These are phyloP conservation scores for Drosophila suboccidentalis DNA, from an alignment of 2,888 invertebrate genomes.

Conservation along the genomic window DNA sequence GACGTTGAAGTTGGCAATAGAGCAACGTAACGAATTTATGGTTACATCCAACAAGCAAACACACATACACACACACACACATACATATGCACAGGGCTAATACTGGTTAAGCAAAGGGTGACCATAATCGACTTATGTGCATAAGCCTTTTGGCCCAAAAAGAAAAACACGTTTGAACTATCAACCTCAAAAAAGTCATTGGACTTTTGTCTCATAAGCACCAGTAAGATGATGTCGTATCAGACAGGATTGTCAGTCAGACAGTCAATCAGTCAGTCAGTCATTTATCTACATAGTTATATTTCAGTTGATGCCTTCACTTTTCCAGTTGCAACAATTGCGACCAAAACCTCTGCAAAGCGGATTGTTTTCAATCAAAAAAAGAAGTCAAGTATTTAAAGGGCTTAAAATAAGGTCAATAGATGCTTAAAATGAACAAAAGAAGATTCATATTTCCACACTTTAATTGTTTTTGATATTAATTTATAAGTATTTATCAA, in stretches of 20 bases:
- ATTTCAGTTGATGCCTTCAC: conserved; percentile 30
- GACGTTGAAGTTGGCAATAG: conserved; percentile 39
- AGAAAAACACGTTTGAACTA: conserved; percentile 61
- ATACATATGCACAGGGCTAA: not conserved
- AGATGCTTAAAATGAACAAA: not conserved
- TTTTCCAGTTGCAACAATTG: conserved; percentile 29
- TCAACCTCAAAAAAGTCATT: conserved; percentile 65
- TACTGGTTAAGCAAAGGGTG: conserved; percentile 59
- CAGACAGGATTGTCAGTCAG: conserved; percentile 36
- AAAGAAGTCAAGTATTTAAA: conserved; percentile 4
- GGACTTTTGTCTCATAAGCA: conserved; percentile 36
- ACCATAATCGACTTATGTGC: conserved; percentile 79
- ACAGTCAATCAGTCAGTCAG: conserved; percentile 11
- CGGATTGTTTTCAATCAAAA: conserved; percentile 63
- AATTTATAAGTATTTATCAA: not conserved
- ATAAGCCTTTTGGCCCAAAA: conserved; percentile 57
- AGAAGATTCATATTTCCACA: not conserved
- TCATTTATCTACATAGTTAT: conserved; percentile 36
- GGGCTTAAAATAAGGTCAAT: conserved; percentile 9
- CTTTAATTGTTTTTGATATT: not conserved
- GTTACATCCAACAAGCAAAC: conserved; percentile 63
- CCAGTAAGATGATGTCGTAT: conserved; percentile 43
- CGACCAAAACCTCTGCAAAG: conserved; percentile 52
- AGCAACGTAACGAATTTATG: conserved; percentile 71
- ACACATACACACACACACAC: conserved; percentile 20